Percentiles rank a stretch among this genome's conserved stretches.
These are phyloP conservation scores for Drosophila infuscata DNA, from an alignment of 2,888 invertebrate genomes.

Conservation along the genomic window DNA sequence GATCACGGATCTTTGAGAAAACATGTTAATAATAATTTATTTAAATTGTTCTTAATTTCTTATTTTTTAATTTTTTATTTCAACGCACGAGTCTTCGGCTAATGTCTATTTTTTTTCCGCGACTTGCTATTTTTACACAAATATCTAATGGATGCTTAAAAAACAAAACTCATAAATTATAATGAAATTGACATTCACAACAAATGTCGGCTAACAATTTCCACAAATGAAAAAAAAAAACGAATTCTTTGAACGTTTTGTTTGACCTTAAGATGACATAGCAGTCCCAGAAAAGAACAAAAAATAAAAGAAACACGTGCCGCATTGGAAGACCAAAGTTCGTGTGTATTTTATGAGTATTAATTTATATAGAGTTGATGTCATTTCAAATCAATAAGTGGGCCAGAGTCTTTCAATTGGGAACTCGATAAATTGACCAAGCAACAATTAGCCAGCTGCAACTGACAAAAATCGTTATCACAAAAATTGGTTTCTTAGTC, in stretches of 20 bases:
- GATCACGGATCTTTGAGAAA: not conserved
- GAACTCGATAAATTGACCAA: not conserved
- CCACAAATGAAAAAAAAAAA: conserved; percentile 4
- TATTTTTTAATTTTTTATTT: not conserved
- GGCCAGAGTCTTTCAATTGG: not conserved
- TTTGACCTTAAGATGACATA: conserved; percentile 78
- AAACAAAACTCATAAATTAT: conserved; percentile 45
- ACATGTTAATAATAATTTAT: not conserved
- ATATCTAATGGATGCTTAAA: conserved; percentile 1
- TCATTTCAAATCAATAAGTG: conserved; percentile 46
- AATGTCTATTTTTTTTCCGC: conserved; percentile 12
- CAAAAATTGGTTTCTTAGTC: conserved; percentile 11
- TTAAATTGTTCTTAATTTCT: not conserved
- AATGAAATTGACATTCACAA: conserved; percentile 20
- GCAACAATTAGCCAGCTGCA: not conserved
- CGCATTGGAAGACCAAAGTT: conserved; percentile 69
- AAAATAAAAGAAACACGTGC: conserved; percentile 44
- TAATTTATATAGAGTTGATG: conserved; percentile 31
- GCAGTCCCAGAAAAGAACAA: conserved; percentile 7
- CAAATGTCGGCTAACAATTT: conserved; percentile 48
- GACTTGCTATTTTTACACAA: conserved; percentile 31
- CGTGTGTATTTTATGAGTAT: conserved; percentile 8
- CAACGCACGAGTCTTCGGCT: not conserved
- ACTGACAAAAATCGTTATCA: conserved; percentile 3
- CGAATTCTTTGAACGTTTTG: conserved; percentile 29